These are phyloP conservation scores for Cettia cetti DNA, from an alignment of 2,113 vertebrate genomes.

Conservation along the genomic window DNA sequence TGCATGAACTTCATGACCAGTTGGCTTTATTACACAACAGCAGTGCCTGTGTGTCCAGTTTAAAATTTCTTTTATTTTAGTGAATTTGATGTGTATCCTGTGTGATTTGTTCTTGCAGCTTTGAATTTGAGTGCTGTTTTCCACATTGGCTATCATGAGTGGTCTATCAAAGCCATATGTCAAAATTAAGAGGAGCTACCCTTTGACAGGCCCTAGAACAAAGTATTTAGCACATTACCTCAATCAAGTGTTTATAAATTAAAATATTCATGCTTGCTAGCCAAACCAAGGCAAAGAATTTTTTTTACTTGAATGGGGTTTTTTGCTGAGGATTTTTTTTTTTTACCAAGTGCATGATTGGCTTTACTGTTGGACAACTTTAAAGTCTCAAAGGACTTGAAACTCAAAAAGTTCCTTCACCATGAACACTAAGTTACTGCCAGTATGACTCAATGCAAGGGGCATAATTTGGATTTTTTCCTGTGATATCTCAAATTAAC, in stretches of 20 bases:
- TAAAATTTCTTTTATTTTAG: not conserved
- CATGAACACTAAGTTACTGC: not conserved
- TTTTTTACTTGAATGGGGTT: not conserved
- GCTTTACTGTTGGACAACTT: not conserved
- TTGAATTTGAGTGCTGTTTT: not conserved
- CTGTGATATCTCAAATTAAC: not conserved
- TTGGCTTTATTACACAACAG: not conserved
- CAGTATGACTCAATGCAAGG: not conserved
- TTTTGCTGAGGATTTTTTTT: not conserved
- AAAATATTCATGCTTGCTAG: not conserved
- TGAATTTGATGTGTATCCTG: fast-evolving
- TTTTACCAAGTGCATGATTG: not conserved
- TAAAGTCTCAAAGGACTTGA: not conserved
- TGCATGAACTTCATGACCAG: not conserved
- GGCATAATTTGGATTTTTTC: not conserved
- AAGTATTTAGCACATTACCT: not conserved
- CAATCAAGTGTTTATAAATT: not conserved
- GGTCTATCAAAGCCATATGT: not conserved
- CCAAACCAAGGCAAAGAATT: not conserved
- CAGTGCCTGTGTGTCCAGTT: not conserved
- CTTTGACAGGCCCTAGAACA: not conserved
- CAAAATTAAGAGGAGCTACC: not conserved
- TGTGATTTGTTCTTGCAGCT: not conserved
- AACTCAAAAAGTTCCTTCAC: not conserved
- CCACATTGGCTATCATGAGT: fast-evolving